Evolutionary conservation across 2,113 vertebrate genomes (phyloP).

Genomic region (Solea senegalensis): DNA sequence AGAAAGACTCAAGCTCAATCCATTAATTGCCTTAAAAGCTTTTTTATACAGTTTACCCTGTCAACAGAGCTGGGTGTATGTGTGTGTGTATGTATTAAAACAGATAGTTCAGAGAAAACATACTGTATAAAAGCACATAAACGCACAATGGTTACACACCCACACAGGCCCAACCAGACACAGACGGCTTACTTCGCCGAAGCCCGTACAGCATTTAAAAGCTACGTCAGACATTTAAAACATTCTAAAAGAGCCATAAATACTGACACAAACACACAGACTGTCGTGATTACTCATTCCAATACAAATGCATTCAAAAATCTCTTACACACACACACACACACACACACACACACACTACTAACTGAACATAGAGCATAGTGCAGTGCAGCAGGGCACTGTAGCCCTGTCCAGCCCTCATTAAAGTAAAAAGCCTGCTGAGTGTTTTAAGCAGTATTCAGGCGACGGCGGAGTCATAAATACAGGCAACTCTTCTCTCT

Average conservation of each 20-base stretch:
- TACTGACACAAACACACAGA: conserved; percentile 3
- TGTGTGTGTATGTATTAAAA: conserved; percentile 50
- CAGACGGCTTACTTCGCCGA: conserved; percentile 43
- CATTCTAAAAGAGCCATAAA: conserved; percentile 29
- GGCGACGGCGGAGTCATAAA: conserved; percentile 63
- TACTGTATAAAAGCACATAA: conserved; percentile 67
- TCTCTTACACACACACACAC: background rate
- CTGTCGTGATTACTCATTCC: conserved; percentile 25
- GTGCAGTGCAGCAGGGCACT: conserved; percentile 52
- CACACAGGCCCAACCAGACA: conserved; percentile 60
- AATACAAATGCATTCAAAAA: conserved; percentile 10
- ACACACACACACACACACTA: conserved; percentile 21
- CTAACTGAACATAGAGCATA: conserved; percentile 13
- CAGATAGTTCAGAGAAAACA: conserved; percentile 74
- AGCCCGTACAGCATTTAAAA: conserved; percentile 50
- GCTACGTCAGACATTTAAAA: conserved; percentile 48
- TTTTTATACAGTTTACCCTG: conserved; percentile 82
- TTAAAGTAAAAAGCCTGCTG: conserved; percentile 76
- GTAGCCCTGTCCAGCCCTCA: conserved; percentile 50
- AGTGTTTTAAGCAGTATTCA: conserved; percentile 75
- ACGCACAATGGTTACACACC: conserved; percentile 68
- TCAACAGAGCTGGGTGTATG: conserved; percentile 76
- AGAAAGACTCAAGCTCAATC: conserved; percentile 81
- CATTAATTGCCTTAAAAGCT: conserved; percentile 85
- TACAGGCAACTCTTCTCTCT: conserved; percentile 55